Conservation (phyloP, 2,113 vertebrate genomes). For the Arvicanthis niloticus region DNA sequence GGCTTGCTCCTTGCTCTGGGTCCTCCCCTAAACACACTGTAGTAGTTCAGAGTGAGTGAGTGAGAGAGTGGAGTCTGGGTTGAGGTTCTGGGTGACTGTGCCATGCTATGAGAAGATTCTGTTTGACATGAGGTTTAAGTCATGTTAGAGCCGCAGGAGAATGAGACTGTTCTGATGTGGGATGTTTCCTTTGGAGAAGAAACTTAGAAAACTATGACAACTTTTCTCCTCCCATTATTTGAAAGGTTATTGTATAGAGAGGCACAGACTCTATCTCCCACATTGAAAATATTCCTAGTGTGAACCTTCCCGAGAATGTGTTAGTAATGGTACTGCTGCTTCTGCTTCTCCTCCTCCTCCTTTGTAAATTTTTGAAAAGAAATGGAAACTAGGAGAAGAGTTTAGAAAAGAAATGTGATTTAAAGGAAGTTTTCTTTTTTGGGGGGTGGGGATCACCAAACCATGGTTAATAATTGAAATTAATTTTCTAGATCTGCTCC, state of each 20-base stretch:
- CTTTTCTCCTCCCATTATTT: background rate
- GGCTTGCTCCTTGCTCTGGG: background rate
- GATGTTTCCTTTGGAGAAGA: background rate
- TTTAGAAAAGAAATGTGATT: background rate
- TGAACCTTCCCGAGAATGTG: background rate
- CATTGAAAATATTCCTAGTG: conserved; percentile 20
- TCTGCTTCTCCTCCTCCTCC: background rate
- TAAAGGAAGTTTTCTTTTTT: background rate
- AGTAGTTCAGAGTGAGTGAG: background rate
- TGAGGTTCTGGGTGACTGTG: background rate
- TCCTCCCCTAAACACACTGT: background rate
- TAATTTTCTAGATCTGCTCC: background rate
- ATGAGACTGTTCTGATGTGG: background rate
- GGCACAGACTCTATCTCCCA: background rate
- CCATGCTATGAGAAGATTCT: background rate
- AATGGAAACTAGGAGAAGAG: background rate
- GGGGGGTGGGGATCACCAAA: too few species aligned
- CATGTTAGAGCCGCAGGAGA: background rate
- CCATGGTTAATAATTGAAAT: background rate
- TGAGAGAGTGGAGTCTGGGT: background rate
- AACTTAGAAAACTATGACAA: background rate
- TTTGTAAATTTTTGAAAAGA: background rate
- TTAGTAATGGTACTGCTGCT: background rate
- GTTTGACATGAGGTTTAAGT: background rate
- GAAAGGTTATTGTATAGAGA: conserved; percentile 8